These are phyloP conservation scores for Bucco capensis DNA, from an alignment of 2,113 vertebrate genomes.

Conservation along the genomic window DNA sequence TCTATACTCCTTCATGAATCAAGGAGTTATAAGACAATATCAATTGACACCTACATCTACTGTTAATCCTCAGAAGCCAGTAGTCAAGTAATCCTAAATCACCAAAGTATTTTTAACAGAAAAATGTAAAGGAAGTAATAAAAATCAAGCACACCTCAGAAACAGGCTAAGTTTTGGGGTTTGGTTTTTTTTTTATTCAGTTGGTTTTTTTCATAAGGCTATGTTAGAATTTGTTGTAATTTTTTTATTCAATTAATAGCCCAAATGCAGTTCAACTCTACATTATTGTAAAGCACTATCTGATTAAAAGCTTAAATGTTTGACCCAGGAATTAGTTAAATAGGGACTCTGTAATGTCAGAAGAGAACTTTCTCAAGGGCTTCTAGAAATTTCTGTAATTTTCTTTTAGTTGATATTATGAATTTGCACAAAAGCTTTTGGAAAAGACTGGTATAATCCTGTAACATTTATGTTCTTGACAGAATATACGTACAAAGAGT, in stretches of 20 bases:
- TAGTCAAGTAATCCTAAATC: slow-evolving; percentile 17
- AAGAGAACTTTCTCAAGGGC: neutral
- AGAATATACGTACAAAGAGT: neutral
- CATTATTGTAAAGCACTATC: neutral
- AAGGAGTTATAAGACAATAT: slow-evolving; percentile 30
- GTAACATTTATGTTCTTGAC: neutral
- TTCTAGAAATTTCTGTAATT: neutral
- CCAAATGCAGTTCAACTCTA: neutral
- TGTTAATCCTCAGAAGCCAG: neutral
- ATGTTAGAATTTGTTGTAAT: slow-evolving; percentile 31
- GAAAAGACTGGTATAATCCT: neutral
- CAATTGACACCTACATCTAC: neutral
- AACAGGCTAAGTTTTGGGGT: neutral
- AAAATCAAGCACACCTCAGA: slow-evolving; percentile 39
- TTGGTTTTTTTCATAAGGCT: neutral
- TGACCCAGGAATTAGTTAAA: neutral
- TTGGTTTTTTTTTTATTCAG: neutral
- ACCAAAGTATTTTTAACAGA: neutral
- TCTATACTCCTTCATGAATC: slow-evolving; percentile 16
- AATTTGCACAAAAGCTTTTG: neutral
- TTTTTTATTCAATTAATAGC: neutral
- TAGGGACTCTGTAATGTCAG: neutral
- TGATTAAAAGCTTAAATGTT: neutral
- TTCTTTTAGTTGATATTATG: neutral
- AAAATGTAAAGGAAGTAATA: slow-evolving; percentile 41